phyloP scores from a whole-genome alignment of 2,113 vertebrate genomes.

The Jacana jacana region DNA sequence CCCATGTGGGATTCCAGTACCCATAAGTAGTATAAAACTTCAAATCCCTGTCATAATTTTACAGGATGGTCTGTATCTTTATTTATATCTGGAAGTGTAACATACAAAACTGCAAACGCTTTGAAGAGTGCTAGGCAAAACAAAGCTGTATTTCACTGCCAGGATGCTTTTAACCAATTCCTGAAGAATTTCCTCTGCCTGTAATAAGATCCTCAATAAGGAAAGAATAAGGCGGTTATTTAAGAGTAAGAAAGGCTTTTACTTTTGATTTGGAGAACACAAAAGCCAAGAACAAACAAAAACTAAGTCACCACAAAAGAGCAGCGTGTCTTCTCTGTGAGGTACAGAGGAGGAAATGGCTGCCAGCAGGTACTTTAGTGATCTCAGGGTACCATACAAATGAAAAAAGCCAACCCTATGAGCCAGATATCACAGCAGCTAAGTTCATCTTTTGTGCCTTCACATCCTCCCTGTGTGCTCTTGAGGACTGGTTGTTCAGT shows the following conservation, averaged over 20 bases:
- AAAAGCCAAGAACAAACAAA: neutral
- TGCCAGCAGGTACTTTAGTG: neutral
- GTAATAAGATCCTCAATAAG: neutral
- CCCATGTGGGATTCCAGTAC: neutral
- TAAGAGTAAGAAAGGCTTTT: slow-evolving; percentile 5
- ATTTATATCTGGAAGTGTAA: neutral
- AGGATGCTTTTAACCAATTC: slow-evolving; percentile 34
- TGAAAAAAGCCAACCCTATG: neutral
- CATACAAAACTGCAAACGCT: neutral
- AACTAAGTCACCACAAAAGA: neutral
- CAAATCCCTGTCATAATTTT: neutral
- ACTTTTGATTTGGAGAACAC: slow-evolving; percentile 1
- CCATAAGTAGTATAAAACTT: neutral
- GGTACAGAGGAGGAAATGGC: neutral
- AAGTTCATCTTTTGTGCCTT: neutral
- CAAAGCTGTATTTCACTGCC: slow-evolving; percentile 7
- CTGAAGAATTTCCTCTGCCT: neutral
- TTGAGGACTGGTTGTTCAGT: neutral
- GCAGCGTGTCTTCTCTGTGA: neutral
- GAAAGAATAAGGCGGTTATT: neutral
- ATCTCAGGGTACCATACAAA: neutral
- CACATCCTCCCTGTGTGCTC: fast-evolving
- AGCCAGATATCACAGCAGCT: neutral
- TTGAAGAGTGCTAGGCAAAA: neutral
- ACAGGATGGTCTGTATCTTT: neutral